Conservation (phyloP, 2,888 invertebrate species). For the Agonopterix alstromeriana region DNA sequence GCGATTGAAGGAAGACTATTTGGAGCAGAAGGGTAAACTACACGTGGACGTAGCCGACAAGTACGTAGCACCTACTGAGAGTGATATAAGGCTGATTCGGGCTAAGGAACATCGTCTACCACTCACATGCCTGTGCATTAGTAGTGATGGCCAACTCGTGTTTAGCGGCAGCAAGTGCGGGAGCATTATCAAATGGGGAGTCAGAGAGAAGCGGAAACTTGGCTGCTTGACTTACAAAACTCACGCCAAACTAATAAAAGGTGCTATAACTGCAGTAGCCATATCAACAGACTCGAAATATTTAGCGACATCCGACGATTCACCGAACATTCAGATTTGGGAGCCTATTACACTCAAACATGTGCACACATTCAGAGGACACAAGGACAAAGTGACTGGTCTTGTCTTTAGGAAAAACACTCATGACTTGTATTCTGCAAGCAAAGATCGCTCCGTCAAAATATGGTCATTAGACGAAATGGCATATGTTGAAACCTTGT, state of each 20-base stretch:
- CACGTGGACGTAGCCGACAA: constrained; percentile 84
- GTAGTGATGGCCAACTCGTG: constrained; percentile 81
- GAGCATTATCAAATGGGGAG: constrained; percentile 89
- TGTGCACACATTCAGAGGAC: constrained; percentile 88
- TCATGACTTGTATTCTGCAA: constrained; percentile 89
- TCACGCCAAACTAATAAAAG: constrained; percentile 54
- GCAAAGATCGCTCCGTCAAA: constrained; percentile 89
- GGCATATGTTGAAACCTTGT: constrained; percentile 96
- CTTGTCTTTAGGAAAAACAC: constrained; percentile 90
- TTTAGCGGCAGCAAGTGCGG: constrained; percentile 94
- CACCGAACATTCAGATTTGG: constrained; percentile 88
- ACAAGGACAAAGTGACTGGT: constrained; percentile 84
- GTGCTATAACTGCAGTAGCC: constrained; percentile 80
- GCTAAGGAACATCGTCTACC: constrained; percentile 87
- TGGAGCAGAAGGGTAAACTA: constrained; percentile 90
- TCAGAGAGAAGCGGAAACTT: constrained; percentile 79
- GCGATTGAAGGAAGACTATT: constrained; percentile 88
- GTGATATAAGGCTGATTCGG: constrained; percentile 73
- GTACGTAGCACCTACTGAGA: constrained; percentile 39
- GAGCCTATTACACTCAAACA: constrained; percentile 85
- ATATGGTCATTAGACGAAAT: constrained; percentile 98
- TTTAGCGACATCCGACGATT: constrained; percentile 77
- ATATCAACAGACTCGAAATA: constrained; percentile 88
- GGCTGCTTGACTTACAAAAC: constrained; percentile 70
- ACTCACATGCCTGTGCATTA: constrained; percentile 88